Percentiles rank a stretch among this genome's conserved stretches.
Conservation (phyloP, 2,113 vertebrate genomes). For the Oryzias woworae region DNA sequence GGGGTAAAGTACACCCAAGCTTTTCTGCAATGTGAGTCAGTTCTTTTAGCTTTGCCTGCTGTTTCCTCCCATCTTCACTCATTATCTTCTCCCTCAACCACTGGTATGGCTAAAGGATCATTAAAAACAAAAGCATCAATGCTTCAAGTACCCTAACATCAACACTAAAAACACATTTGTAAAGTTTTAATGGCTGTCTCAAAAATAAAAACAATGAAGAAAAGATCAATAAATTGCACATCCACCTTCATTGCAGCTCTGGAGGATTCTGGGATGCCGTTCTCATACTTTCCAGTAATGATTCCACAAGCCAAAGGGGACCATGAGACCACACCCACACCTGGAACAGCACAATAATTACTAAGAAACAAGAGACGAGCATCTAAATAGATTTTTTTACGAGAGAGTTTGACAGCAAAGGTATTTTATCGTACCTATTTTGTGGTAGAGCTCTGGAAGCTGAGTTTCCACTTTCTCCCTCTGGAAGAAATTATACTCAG, state of each 20-base stretch:
- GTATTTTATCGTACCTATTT: conserved; percentile 83
- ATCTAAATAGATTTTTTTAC: not conserved
- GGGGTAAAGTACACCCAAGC: conserved; percentile 91
- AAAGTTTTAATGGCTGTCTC: not conserved
- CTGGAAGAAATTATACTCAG: conserved; percentile 96
- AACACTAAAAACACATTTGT: not conserved
- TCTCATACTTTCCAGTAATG: conserved; percentile 97
- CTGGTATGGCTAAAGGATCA: conserved; percentile 86
- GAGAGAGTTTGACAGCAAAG: not conserved
- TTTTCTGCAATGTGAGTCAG: conserved; percentile 89
- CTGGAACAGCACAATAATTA: conserved; percentile 59
- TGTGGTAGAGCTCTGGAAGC: conserved; percentile 94
- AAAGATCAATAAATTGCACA: not conserved
- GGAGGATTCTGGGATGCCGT: conserved; percentile 90
- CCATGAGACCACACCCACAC: conserved; percentile 97
- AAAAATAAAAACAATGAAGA: not conserved
- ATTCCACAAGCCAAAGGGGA: conserved; percentile 96
- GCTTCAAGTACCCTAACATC: not conserved
- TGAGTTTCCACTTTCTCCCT: conserved; percentile 97
- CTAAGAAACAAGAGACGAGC: not conserved
- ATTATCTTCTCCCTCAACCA: conserved; percentile 94
- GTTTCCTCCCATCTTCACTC: conserved; percentile 92
- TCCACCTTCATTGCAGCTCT: conserved; percentile 94
- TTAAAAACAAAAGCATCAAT: not conserved
- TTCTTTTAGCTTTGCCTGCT: conserved; percentile 93